A percentile compares a stretch with the other conserved stretches of the same genome.
Evolutionary conservation across 23 tunicate genomes (phyloP).

Genomic region (Halocynthia roretzi): DNA sequence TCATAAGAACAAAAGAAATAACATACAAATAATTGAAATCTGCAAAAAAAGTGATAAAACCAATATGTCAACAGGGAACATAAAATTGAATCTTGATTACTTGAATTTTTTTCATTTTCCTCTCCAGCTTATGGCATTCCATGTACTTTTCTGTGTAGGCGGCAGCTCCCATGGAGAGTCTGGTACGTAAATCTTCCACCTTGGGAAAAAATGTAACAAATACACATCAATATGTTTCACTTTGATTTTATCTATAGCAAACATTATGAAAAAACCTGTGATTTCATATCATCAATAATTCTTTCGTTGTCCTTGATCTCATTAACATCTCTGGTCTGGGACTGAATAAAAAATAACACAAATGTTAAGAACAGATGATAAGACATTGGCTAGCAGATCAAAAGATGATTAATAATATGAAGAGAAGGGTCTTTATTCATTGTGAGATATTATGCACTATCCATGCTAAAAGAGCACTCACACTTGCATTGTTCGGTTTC

Average conservation of each 20-base stretch:
- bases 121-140: constrained; percentile 86
- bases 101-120: constrained; percentile 63
- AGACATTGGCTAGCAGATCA: too few relatives aligned
- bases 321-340: background rate
- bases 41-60: background rate
- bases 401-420: too few relatives aligned
- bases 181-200: constrained; percentile 75
- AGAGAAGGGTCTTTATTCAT: too few relatives aligned
- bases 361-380: too few relatives aligned
- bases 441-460: too few relatives aligned
- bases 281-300: constrained; percentile 20
- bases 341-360: too few relatives aligned
- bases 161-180: constrained; percentile 85
- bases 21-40: constrained; percentile 2
- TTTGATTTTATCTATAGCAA: background rate
- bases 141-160: constrained; percentile 81
- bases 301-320: constrained; percentile 5
- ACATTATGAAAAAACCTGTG: constrained; percentile 5
- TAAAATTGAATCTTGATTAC: too few relatives aligned
- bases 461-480: background rate
- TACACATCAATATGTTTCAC: background rate
- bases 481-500: background rate
- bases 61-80: too few relatives aligned
- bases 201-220: background rate
- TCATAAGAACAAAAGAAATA: background rate